Percentiles rank a stretch among this genome's conserved stretches.
Conservation (phyloP, 2,888 invertebrate species). For the Pristionchus maxplancki region DNA sequence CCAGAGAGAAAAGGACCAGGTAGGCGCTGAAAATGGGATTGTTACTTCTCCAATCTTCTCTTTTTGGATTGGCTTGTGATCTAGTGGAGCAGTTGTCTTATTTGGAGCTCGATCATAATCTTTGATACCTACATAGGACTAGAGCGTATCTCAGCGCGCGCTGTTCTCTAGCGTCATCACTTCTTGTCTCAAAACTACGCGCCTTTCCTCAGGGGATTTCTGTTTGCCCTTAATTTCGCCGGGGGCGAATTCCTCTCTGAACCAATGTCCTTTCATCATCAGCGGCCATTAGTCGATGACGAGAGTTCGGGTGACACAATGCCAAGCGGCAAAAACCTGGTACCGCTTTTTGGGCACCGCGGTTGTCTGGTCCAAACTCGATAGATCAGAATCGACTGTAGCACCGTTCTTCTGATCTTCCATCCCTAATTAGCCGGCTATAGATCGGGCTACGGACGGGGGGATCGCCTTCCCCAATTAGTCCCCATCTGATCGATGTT, state of each 20-base stretch:
- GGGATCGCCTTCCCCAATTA: background rate
- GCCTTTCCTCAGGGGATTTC: background rate
- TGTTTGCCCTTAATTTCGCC: background rate
- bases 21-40: background rate
- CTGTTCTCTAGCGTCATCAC: background rate
- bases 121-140: background rate
- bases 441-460: background rate
- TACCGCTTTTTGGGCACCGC: too few relatives aligned
- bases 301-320: background rate
- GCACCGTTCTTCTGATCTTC: background rate
- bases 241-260: background rate
- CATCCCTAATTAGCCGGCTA: background rate
- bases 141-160: background rate
- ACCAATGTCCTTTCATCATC: background rate
- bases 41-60: too few relatives aligned
- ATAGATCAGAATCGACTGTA: background rate
- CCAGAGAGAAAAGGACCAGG: background rate
- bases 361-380: too few relatives aligned
- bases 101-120: background rate
- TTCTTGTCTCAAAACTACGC: background rate
- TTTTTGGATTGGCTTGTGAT: too few relatives aligned
- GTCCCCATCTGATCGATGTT: constrained; percentile 15
- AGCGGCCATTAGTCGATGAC: background rate
- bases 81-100: too few relatives aligned
- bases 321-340: background rate